Evolutionary conservation across 2,113 vertebrate genomes (phyloP), one percentile per base, ranked within the genome.

Genomic region (Argyrosomus japonicus): DNA sequence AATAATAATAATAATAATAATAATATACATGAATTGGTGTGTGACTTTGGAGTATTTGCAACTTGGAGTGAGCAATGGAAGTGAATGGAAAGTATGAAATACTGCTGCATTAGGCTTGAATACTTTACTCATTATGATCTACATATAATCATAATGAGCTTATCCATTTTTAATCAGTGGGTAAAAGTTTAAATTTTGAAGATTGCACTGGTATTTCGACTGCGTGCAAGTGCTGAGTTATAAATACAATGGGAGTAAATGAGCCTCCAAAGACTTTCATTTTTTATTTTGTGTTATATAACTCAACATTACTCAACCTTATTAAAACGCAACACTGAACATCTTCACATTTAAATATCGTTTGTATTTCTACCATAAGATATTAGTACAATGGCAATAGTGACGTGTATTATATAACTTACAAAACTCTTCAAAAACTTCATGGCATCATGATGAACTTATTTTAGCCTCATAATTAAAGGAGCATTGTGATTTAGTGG

Each of bases 221-320:
- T 29, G 12, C 48, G 23, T 64, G 53, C 1, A 73, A 27, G 32
- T 48, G 6, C 45, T 57, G 9, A 51, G 4, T 40, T 61, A 51
- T 25, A 69, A 60, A 78, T 65, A 54, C 36, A 74, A 27, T 13
- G 40, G 45, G 54, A 29, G 19, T 72, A 10, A 60, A 74, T 65
- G 21, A 14, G 17, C 50, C 19, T 69, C 19, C 2, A 47, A 45
- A 36, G 29, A 36, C 29, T 25, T 32, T 1, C 5, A 21, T 40
- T 8, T 40, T 40, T 40, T 40, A 9, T 40, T 40, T 40, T 40
- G 8, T 32, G 36, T 32, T 51, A 75, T 68, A 27, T 10, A 19
- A 15, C 25, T 60, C 29, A 43, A 43, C 56, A 63, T 47, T 15
- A 71, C 60, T 60, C 18, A 29, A 60, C 32, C 48, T 70, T 51